These are phyloP conservation scores for Orthosia incerta DNA, from an alignment of 2,888 invertebrate genomes.

Conservation along the genomic window DNA sequence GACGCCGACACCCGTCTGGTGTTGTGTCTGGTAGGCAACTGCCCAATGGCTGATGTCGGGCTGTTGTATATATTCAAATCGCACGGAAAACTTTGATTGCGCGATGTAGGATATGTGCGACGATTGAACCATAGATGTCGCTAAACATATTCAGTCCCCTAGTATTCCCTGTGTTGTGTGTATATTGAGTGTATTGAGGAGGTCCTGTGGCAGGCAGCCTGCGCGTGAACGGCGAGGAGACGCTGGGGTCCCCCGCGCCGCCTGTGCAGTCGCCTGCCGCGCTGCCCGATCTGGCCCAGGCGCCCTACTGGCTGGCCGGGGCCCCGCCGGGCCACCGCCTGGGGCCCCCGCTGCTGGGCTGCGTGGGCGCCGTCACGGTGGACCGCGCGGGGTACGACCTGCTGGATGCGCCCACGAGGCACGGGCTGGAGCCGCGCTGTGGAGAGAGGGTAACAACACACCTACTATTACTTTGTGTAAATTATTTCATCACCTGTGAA, in stretches of 20 bases:
- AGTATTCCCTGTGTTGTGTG: not conserved
- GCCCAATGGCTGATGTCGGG: too few species aligned
- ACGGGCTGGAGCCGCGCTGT: constrained; percentile 94
- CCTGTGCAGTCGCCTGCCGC: constrained; percentile 90
- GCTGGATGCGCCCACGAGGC: constrained; percentile 92
- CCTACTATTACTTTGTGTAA: not conserved
- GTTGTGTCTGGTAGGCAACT: too few species aligned
- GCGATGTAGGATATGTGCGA: too few species aligned
- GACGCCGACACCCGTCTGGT: too few species aligned
- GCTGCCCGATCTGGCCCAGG: constrained; percentile 93
- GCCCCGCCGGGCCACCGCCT: constrained; percentile 92
- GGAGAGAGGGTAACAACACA: constrained; percentile 91
- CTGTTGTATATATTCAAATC: too few species aligned
- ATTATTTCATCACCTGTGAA: too few species aligned
- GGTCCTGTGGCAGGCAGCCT: constrained; percentile 90
- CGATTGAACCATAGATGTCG: too few species aligned
- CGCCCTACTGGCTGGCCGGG: constrained; percentile 96
- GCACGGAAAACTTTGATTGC: too few species aligned
- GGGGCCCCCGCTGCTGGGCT: constrained; percentile 93
- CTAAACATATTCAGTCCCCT: too few species aligned
- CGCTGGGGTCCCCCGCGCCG: constrained; percentile 92
- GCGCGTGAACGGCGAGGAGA: constrained; percentile 93
- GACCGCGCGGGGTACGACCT: constrained; percentile 94
- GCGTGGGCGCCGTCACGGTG: constrained; percentile 94
- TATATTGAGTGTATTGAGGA: constrained; percentile 66